Percentiles rank a stretch among this genome's conserved stretches.
phyloP scores from a whole-genome alignment of 2,113 vertebrate genomes.

The Pseudopodoces humilis region DNA sequence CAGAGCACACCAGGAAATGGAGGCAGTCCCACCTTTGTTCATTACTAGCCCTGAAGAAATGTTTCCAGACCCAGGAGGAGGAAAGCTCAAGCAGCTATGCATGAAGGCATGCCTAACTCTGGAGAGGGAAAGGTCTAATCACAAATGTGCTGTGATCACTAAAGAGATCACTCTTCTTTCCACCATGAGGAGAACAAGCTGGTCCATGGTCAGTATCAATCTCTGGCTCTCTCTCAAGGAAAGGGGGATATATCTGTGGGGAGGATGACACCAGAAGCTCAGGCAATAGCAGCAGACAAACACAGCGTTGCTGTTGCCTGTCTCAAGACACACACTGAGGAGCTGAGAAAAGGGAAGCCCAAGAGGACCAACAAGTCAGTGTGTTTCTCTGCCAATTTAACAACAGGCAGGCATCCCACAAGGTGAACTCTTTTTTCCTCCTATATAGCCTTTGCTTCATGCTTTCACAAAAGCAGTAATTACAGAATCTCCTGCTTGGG shows the following conservation, averaged over 20 bases:
- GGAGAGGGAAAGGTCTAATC: neutral
- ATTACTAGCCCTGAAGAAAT: neutral
- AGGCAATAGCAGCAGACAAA: neutral
- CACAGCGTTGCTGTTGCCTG: neutral
- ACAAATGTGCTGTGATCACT: rapidly evolving
- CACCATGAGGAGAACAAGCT: neutral
- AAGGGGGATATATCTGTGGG: neutral
- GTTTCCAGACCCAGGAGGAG: neutral
- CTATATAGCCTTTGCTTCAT: neutral
- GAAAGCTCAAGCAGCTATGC: neutral
- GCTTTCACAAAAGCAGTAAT: neutral
- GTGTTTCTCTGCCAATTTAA: neutral
- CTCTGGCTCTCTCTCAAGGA: neutral
- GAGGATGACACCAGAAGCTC: neutral
- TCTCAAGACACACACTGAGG: neutral
- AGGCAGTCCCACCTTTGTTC: neutral
- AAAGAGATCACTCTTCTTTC: neutral
- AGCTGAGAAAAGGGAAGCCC: neutral
- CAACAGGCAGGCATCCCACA: neutral
- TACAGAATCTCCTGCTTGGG: neutral
- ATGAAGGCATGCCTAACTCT: neutral
- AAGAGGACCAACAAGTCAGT: neutral
- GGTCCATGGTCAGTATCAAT: neutral
- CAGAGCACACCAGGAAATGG: neutral
- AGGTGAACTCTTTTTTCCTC: neutral